Conservation (phyloP, 1,140 invertebrate species). For the Harlomillsia oculata region DNA sequence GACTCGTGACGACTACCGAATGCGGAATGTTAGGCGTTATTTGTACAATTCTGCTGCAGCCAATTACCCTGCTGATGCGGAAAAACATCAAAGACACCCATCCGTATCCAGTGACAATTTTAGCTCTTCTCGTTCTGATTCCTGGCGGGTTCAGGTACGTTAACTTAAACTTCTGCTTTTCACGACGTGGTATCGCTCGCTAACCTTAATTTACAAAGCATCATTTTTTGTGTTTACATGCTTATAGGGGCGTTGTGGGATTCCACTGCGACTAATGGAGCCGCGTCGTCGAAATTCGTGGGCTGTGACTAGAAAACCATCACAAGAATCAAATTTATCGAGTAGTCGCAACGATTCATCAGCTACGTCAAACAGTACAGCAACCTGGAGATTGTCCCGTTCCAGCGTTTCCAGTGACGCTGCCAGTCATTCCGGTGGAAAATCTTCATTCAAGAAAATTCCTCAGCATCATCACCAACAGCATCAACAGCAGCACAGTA, state of each 20-base stretch:
- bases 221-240: not conserved
- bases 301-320: conserved; percentile 77
- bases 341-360: conserved; percentile 71
- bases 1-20: conserved; percentile 33
- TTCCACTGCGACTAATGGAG: conserved; percentile 61
- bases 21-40: conserved; percentile 35
- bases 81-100: conserved; percentile 56
- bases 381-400: conserved; percentile 69
- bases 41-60: conserved; percentile 35
- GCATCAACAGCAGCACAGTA: not conserved
- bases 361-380: conserved; percentile 72
- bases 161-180: not conserved
- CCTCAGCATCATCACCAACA: not conserved
- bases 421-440: conserved; percentile 33
- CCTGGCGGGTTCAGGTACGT: conserved; percentile 52
- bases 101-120: conserved; percentile 82
- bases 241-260: conserved; percentile 53
- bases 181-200: too few relatives aligned
- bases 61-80: conserved; percentile 23
- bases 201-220: too few relatives aligned
- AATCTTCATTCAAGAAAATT: conserved; percentile 25
- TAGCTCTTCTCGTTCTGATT: conserved; percentile 70
- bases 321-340: conserved; percentile 78
- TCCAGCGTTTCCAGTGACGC: conserved; percentile 53
- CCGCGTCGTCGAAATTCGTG: conserved; percentile 69